Conservation (phyloP, 2,888 invertebrate species). For the Neoitamus cyanurus region DNA sequence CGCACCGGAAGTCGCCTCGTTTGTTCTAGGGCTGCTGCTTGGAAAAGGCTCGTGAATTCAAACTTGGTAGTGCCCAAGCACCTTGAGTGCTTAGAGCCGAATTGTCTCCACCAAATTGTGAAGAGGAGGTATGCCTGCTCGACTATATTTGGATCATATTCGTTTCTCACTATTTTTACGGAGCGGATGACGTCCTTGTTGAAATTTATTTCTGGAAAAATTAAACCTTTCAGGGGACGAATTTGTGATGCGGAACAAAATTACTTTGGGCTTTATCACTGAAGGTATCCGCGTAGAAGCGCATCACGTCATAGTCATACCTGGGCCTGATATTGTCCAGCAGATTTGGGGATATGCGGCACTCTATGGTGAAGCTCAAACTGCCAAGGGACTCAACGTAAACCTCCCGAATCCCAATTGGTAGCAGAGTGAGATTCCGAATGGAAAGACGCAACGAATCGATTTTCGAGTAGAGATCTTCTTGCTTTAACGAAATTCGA, state of each 20-base stretch:
- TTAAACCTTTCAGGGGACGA: too few relatives aligned
- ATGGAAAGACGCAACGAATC: constrained; percentile 47
- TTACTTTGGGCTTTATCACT: constrained; percentile 48
- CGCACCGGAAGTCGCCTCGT: constrained; percentile 33
- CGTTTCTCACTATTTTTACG: constrained; percentile 45
- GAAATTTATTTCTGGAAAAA: constrained; percentile 49
- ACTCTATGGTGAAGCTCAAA: constrained; percentile 48
- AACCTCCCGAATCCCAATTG: constrained; percentile 46
- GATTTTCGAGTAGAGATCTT: background rate
- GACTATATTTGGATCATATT: background rate
- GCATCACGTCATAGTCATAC: constrained; percentile 47
- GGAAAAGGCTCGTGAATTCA: constrained; percentile 44
- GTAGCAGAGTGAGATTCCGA: constrained; percentile 11
- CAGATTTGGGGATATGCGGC: constrained; percentile 48
- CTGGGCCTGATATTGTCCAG: constrained; percentile 15
- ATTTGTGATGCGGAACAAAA: background rate
- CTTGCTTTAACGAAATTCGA: constrained; percentile 2
- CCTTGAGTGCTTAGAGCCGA: constrained; percentile 47
- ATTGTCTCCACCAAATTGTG: constrained; percentile 50
- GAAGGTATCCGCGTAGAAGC: constrained; percentile 49
- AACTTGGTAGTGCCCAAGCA: constrained; percentile 50
- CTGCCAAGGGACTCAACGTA: constrained; percentile 26
- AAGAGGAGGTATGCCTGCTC: constrained; percentile 48
- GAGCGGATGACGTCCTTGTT: constrained; percentile 46
- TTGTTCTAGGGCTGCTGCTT: constrained; percentile 31